These are phyloP conservation scores for Brachymystax lenok DNA, from an alignment of 2,797 vertebrate species.

Conservation along the genomic window DNA sequence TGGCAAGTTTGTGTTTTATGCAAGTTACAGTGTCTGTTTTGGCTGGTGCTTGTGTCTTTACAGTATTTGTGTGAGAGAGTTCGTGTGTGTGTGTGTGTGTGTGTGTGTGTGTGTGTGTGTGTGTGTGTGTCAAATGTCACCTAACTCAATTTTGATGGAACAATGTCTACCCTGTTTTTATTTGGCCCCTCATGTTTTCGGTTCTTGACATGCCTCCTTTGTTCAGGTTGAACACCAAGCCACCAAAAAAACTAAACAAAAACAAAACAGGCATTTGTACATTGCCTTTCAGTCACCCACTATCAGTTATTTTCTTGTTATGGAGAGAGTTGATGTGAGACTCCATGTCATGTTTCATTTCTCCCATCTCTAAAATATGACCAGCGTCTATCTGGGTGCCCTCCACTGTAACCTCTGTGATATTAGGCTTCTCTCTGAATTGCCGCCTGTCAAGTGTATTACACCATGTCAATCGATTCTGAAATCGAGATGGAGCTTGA, in stretches of 20 bases:
- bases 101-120: too few species aligned
- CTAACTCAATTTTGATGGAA: background rate
- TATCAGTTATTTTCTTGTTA: background rate
- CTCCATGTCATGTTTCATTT: slow-evolving; percentile 20
- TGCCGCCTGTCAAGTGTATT: slow-evolving; percentile 7
- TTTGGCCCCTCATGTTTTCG: background rate
- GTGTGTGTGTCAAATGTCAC: background rate
- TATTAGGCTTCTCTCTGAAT: slow-evolving; percentile 26
- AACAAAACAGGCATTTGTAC: background rate
- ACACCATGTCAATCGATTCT: slow-evolving; percentile 35
- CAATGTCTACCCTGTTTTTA: background rate
- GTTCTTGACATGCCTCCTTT: background rate
- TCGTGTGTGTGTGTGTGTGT: background rate
- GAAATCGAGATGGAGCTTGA: slow-evolving; percentile 17
- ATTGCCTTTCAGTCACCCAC: background rate
- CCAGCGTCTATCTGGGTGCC: slow-evolving; percentile 10
- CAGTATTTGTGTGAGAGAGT: background rate
- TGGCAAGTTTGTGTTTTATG: background rate
- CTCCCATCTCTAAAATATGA: slow-evolving; percentile 10
- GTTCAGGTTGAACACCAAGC: background rate
- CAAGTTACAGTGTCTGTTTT: background rate
- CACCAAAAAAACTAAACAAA: background rate
- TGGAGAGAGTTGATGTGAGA: background rate
- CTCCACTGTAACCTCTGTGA: slow-evolving; percentile 6
- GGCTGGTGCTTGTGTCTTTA: background rate